Base-by-base conservation (phyloP, 1,140 invertebrate species). In the Aphidius gifuensis region DNA sequence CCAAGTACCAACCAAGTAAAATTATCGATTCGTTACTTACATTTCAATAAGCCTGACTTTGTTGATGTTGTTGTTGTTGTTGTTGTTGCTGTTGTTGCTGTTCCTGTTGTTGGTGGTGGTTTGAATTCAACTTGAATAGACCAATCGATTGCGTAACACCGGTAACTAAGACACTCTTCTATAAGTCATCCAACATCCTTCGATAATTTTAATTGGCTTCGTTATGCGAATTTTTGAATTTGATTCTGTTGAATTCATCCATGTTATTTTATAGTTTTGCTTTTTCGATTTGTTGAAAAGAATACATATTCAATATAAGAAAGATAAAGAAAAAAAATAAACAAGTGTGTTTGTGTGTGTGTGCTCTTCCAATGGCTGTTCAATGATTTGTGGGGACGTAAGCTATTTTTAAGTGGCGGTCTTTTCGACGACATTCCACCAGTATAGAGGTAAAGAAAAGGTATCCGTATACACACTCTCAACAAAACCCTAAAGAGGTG, bases 341-440 rank as follows among this genome's bases (percentile, higher is more conserved):
- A n/a, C 4, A 49, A 49, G 47, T 49, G 47, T 49, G 16, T n/a
- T 49, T 49, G 4, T 49, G 1, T 4, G 47, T 46, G 44, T 46
- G n/a, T 46, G 5, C 16, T 21, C n/a, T 6, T 21, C n/a, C n/a
- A 21, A 49, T 49, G 23, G 56, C 50, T 60, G 43, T n/a, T 53
- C 62, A 67, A 67, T 67, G 66, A 67, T 67, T 67, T 67, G 66
- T 67, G 62, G 50, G 60, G 60, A 64, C 60, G 58, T 62, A 42
- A 5, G 62, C 62, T 62, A 67, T 67, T 67, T 67, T 67, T 67
- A 67, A 67, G 66, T 67, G 66, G 66, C 66, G 62, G 58, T 32
- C 40, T 16, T 43, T 58, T 42, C 32, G 56, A 44, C 16, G 47
- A 46, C 48, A 63, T 63, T 63, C 48, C 49, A 47, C 48, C 49